Conservation (phyloP, 2,888 invertebrate genomes). For the Allacma fusca region DNA sequence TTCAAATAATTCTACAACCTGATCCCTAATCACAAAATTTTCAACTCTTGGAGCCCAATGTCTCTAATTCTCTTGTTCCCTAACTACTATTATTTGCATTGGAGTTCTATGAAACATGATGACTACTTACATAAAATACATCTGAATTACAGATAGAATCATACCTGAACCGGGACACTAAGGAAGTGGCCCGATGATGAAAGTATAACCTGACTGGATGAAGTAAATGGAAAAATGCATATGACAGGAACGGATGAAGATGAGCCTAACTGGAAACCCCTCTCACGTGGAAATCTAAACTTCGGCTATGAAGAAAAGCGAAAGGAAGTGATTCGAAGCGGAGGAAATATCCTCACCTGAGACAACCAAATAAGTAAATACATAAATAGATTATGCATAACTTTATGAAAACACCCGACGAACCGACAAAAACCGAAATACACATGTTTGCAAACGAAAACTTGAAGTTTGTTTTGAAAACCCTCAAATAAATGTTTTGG, state of each 20-base stretch:
- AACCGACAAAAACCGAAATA: background rate
- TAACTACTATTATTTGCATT: background rate
- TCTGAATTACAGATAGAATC: constrained; percentile 18
- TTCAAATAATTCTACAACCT: too few relatives aligned
- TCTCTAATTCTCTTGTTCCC: too few relatives aligned
- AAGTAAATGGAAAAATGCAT: background rate
- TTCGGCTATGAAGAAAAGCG: background rate
- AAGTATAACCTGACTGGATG: background rate
- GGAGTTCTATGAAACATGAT: background rate
- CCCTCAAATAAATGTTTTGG: background rate
- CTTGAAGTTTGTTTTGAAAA: background rate
- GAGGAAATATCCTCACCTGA: background rate
- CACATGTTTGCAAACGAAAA: constrained; percentile 11
- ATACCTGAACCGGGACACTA: constrained; percentile 14
- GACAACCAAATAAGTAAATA: background rate
- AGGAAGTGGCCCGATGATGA: background rate
- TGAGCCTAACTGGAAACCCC: background rate
- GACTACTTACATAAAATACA: constrained; percentile 4
- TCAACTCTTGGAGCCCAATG: too few relatives aligned
- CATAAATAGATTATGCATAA: too few relatives aligned
- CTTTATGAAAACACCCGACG: background rate
- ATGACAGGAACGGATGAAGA: background rate
- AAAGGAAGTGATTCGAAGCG: background rate
- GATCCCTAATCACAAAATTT: too few relatives aligned
- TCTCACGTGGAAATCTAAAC: constrained; percentile 1